Percentiles rank a stretch among this genome's conserved stretches.
Conservation (phyloP, 1,140 invertebrate genomes). For the Drosophila fuyamai region DNA sequence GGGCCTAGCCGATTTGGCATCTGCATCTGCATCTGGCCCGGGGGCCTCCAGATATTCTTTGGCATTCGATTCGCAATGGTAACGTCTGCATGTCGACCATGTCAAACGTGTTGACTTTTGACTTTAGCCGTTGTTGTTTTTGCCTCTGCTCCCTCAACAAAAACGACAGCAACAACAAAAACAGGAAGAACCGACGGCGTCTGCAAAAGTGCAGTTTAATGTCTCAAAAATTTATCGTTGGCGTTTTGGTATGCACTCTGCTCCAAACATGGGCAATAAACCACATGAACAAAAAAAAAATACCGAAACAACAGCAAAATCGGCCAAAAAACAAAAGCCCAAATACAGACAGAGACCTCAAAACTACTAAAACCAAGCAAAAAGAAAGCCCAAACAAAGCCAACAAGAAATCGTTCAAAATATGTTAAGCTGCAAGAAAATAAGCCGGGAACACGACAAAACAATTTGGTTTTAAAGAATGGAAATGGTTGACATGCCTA, state of each 20-base stretch:
- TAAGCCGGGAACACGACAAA: slow-evolving; percentile 46
- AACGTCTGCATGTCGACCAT: slow-evolving; percentile 80
- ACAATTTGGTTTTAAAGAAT: slow-evolving; percentile 47
- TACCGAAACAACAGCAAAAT: slow-evolving; percentile 19
- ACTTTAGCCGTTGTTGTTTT: slow-evolving; percentile 50
- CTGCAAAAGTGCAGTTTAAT: slow-evolving; percentile 81
- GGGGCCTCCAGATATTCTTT: slow-evolving; percentile 35
- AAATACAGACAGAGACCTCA: slow-evolving; percentile 39
- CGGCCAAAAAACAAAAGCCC: slow-evolving; percentile 38
- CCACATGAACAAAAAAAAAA: slow-evolving; percentile 41
- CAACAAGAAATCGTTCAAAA: slow-evolving; percentile 41
- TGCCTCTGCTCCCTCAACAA: slow-evolving; percentile 11
- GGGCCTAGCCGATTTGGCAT: slow-evolving; percentile 21
- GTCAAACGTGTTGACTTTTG: slow-evolving; percentile 82
- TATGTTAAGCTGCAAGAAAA: slow-evolving; percentile 44
- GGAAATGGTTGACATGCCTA: slow-evolving; percentile 13
- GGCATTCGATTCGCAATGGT: slow-evolving; percentile 67
- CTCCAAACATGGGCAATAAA: slow-evolving; percentile 75
- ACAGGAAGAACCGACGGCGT: slow-evolving; percentile 36
- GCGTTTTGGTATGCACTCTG: slow-evolving; percentile 73
- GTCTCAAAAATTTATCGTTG: slow-evolving; percentile 82
- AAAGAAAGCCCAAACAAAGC: slow-evolving; percentile 37
- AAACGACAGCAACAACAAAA: slow-evolving; percentile 3
- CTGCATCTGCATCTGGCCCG: slow-evolving; percentile 30
- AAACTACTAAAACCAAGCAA: slow-evolving; percentile 28